Base-by-base conservation (phyloP, 2,113 vertebrate genomes). In the Spilogale gracilis region DNA sequence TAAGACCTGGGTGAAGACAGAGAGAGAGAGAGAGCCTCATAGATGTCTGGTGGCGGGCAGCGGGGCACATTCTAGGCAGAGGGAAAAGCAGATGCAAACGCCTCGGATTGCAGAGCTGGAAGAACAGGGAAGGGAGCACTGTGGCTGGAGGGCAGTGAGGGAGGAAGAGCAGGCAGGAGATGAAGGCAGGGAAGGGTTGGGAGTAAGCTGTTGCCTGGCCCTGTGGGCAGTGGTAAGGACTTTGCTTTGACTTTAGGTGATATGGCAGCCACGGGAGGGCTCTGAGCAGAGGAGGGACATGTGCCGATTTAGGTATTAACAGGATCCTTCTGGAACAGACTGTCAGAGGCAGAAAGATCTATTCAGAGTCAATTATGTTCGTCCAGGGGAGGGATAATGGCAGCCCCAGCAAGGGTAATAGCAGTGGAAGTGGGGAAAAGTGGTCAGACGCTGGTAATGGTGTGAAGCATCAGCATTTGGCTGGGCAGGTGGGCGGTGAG, bases 381-480 rank as follows among this genome's bases (percentile, higher is more conserved):
- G 43, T 80, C 63, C n/a, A 56, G 71, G 89, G 32, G 38, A 94
- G 56, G 84, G 88, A 58, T 73, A 80, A 94, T 74, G 83, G 78
- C 73, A 73, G 38, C 54, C 88, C 84, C 2, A 0, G 21, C 17
- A 1, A 91, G 76, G 88, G 69, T 60, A 54, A 89, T 54, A 79
- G 82, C 30, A 3, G 21, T 8, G 21, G 50, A 54, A 32, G 32
- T 76, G 91, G 79, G 71, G 63, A 12, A 45, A 95, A 94, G 78
- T 13, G 25, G 78, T 48, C 52, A 32, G 73, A 48, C 12, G 73
- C 73, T 74, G 73, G 43, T 74, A 74, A 74, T 74, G 73, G 73
- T 23, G 12, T 11, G 73, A 74, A 48, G 43, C 43, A 74, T 48
- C 43, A 45, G 43, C 73, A 14, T 25, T 90, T 2, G 20, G 30